Evolutionary conservation across 2,113 vertebrate genomes (phyloP), one percentile per base, ranked within the genome.

Genomic region (Clupea harengus): DNA sequence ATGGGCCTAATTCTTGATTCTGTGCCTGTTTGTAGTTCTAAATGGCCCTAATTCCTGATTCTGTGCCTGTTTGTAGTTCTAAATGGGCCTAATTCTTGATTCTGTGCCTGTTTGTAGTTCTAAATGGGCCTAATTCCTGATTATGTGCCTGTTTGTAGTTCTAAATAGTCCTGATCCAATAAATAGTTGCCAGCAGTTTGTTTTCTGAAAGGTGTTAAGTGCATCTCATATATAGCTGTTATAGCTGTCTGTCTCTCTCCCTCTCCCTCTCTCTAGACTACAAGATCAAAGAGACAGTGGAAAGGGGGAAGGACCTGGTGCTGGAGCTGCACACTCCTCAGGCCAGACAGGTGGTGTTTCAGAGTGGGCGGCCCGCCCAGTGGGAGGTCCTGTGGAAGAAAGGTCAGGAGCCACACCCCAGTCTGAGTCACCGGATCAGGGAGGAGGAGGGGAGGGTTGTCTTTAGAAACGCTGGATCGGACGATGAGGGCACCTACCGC

Each of bases 401-500:
- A 81, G 87, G n/a, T 0, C 67, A 44, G 0, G 1, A n/a, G 81
- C 84, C 60, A 0, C 0, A 18, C 6, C 10, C 9, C 45, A 22
- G 3, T 39, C 28, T 22, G 13, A 22, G 11, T 7, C 1, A 44
- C 2, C 87, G 82, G 3, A 1, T 94, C 8, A 64, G 28, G 84
- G 32, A 2, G 9, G 4, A 1, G 2, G 15, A 0, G 32, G 81
- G 15, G 45, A 88, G 7, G 85, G 84, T 95, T 86, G 81, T 83
- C 0, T 1, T 95, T 0, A 91, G 4, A 67, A 67, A 22, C 0
- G 0, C 95, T 0, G 17, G 0, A 0, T 0, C 2, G 15, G 85
- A 87, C 0, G 90, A 94, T 2, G 81, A 89, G 0, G 94, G 94
- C 1, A 86, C 25, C 1, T 95, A 94, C 88, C 93, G 91, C 47